These are phyloP conservation scores for Epicampocera succincta DNA, from an alignment of 2,888 invertebrate genomes.

Conservation along the genomic window DNA sequence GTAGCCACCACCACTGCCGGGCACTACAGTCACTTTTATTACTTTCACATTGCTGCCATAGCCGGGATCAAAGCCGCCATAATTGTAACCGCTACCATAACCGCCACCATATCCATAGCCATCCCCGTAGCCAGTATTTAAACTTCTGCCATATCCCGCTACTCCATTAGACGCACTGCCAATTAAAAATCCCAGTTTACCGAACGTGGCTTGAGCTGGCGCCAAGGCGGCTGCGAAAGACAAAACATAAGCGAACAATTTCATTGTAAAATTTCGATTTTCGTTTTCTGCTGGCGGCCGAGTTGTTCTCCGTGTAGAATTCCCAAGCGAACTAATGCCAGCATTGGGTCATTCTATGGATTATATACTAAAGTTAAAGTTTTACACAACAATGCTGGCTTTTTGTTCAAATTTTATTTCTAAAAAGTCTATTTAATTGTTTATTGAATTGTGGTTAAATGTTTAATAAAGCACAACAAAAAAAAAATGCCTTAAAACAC, in stretches of 20 bases:
- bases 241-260: constrained; percentile 60
- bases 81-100: constrained; percentile 63
- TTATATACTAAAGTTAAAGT: constrained; percentile 55
- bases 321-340: constrained; percentile 70
- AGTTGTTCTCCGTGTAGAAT: constrained; percentile 59
- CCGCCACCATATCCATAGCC: constrained; percentile 51
- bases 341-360: constrained; percentile 46
- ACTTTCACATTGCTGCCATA: constrained; percentile 74
- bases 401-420: constrained; percentile 34
- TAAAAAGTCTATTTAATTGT: constrained; percentile 49
- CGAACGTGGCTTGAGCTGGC: constrained; percentile 74
- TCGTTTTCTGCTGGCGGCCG: constrained; percentile 3
- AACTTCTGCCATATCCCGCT: constrained; percentile 52
- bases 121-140: constrained; percentile 44
- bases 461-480: constrained; percentile 14
- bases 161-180: constrained; percentile 60
- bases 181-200: constrained; percentile 74
- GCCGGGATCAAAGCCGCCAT: constrained; percentile 43
- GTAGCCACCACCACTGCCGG: constrained; percentile 60
- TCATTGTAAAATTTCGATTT: constrained; percentile 68
- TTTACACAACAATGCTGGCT: constrained; percentile 45
- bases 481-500: constrained; percentile 37
- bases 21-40: constrained; percentile 76
- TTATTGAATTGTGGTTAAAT: constrained; percentile 51
- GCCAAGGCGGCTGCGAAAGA: constrained; percentile 53